Conservation (phyloP, 2,113 vertebrate species). For the Silurus glanis region DNA sequence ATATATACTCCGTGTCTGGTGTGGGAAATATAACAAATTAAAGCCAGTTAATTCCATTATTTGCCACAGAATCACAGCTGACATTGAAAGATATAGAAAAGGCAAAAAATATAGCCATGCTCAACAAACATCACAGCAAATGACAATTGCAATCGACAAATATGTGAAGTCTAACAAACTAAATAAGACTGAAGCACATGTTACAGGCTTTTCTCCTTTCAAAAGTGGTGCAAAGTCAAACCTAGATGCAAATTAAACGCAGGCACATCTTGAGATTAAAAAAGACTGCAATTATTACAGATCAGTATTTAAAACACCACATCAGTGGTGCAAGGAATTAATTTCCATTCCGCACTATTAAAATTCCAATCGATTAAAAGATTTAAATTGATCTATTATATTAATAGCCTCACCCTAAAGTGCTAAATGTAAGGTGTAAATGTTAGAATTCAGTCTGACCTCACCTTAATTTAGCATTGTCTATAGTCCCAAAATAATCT, state of each 20-base stretch:
- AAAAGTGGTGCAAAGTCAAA: slow-evolving; percentile 19
- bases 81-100: background rate
- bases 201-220: background rate
- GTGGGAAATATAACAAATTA: background rate
- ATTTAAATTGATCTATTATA: background rate
- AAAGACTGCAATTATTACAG: background rate
- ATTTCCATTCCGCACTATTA: background rate
- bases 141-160: background rate
- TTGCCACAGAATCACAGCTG: background rate
- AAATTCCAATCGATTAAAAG: background rate
- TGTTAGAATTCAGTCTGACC: background rate
- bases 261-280: background rate
- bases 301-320: background rate
- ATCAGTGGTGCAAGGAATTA: background rate
- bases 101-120: background rate
- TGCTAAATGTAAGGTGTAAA: background rate
- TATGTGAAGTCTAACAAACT: background rate
- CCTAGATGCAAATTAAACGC: background rate
- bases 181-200: background rate
- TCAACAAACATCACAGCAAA: background rate
- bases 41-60: background rate
- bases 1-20: background rate
- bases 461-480: background rate
- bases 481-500: background rate
- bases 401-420: background rate